Evolutionary conservation across 2,113 vertebrate genomes (phyloP).

Genomic region (Apodemus speciosus): DNA sequence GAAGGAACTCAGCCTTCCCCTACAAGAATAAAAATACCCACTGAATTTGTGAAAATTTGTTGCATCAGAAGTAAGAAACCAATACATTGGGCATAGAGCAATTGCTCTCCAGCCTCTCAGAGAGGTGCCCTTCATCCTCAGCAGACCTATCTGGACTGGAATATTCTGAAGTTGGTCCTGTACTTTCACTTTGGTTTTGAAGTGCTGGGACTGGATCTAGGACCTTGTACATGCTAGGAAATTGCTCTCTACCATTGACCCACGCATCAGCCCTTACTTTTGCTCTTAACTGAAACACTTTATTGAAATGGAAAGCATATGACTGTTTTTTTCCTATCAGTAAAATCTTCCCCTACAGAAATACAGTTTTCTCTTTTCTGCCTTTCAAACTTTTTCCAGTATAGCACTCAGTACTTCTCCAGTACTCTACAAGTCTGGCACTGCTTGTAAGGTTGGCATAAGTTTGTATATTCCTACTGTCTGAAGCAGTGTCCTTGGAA

Average conservation of each 20-base stretch:
- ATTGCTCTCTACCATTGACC: not conserved
- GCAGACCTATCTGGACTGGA: not conserved
- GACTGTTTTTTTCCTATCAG: not conserved
- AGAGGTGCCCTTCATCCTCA: not conserved
- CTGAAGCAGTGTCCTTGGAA: not conserved
- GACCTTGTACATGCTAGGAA: not conserved
- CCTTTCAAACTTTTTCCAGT: not conserved
- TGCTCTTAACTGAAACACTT: constrained; percentile 18
- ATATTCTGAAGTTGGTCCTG: not conserved
- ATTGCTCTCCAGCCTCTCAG: not conserved
- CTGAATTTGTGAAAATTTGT: not conserved
- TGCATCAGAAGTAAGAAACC: constrained; percentile 29
- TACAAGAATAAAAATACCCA: not conserved
- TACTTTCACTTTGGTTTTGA: not conserved
- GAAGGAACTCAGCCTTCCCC: not conserved
- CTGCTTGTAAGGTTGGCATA: not conserved
- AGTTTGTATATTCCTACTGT: constrained; percentile 8
- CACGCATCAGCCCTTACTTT: not conserved
- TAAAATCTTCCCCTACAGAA: constrained; percentile 28
- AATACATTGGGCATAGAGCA: constrained; percentile 14
- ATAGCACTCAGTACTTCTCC: constrained; percentile 16
- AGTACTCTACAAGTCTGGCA: not conserved
- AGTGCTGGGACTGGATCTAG: not conserved
- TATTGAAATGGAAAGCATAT: constrained; percentile 7
- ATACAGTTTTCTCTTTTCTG: constrained; percentile 33